Base-by-base conservation (phyloP, 1,140 invertebrate genomes). In the Condylostylus longicornis region DNA sequence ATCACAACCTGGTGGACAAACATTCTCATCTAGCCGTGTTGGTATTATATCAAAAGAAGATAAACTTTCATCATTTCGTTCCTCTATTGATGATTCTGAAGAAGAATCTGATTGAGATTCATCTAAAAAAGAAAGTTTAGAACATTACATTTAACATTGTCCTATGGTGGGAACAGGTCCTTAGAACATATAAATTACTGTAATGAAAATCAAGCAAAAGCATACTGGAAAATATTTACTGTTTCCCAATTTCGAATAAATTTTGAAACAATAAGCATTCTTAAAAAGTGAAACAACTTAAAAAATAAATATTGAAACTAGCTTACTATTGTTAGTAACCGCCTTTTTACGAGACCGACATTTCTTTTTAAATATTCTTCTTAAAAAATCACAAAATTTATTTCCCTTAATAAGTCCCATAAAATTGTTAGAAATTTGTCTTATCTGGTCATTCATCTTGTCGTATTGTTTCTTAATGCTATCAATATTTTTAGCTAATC, bases 361-460 rank as follows among this genome's bases (percentile, higher is more conserved):
- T 44, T 77, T 82, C 52, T 84, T 85, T 42, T 75, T 79, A 47
- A 79, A 84, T 20, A 87, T 81, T 44, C 75, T 73, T 6, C 68
- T 68, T 18, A 87, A 54, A 51, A 82, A 85, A 42, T 77, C 72
- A 22, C 62, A 68, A 54, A 80, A 85, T 45, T 79, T 79, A 47
- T 82, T 77, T 21, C 78, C 75, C 33, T 70, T 71, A 0, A 77
- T 65, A 3, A 69, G 66, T 13, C 47, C 62, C 32, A 69, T 61
- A 47, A 82, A 81, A 17, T 64, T 63, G 1, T 53, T 33, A 40
- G 69, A 58, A 3, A 78, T 41, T 1, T 68, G 58, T 40, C 66
- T 62, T 21, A 77, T 72, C 34, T 67, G 65, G 10, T 71, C 67
- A 15, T 66, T 64, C n/a, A 75, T 47, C 12, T 60, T 64, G 3